These are phyloP conservation scores for Diachasma alloeum DNA, from an alignment of 1,140 invertebrate genomes.

Conservation along the genomic window DNA sequence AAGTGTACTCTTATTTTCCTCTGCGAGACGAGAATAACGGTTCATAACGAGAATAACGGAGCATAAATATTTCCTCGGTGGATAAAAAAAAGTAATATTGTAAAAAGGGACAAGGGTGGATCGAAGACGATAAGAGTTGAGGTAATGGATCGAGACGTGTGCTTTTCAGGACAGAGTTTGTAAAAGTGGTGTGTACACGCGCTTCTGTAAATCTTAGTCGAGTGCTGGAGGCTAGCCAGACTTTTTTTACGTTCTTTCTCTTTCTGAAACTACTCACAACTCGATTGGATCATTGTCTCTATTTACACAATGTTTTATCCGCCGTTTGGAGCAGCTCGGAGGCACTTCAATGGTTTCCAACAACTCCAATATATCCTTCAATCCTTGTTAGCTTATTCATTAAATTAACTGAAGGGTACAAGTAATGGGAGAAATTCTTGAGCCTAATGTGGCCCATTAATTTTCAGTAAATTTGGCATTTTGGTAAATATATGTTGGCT, in stretches of 20 bases:
- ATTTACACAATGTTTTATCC: slow-evolving; percentile 7
- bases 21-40: background rate
- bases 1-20: background rate
- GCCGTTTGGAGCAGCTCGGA: background rate
- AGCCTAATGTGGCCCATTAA: background rate
- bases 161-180: background rate
- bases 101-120: background rate
- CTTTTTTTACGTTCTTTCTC: background rate
- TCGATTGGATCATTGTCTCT: slow-evolving; percentile 23
- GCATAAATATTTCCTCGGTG: background rate
- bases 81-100: background rate
- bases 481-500: background rate
- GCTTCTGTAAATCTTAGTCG: background rate
- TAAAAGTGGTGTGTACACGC: background rate
- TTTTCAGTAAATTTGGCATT: background rate
- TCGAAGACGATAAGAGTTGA: too few species aligned
- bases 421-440: background rate
- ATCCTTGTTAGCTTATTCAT: background rate
- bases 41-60: background rate
- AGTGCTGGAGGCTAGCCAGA: background rate
- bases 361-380: background rate
- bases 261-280: background rate
- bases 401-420: background rate
- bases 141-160: background rate
- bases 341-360: background rate